Evolutionary conservation across 1,140 invertebrate species (phyloP).

Genomic region (Rhyzopertha dominica): DNA sequence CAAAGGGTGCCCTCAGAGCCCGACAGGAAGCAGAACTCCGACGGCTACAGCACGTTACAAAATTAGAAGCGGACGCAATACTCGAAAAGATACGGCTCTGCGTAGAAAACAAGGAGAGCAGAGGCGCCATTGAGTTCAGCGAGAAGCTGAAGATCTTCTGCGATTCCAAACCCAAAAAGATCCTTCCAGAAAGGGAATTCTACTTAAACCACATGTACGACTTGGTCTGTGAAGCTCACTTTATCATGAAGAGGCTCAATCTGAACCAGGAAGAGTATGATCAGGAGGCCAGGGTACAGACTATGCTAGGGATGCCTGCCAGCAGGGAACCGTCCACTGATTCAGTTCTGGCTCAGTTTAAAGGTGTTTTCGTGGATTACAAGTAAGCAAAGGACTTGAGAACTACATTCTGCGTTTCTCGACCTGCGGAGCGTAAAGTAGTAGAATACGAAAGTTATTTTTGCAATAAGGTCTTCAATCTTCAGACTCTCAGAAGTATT

Average conservation of each 20-base stretch:
- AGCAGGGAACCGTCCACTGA: conserved; percentile 37
- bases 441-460: too few relatives aligned
- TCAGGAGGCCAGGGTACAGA: conserved; percentile 33
- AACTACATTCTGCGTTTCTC: too few relatives aligned
- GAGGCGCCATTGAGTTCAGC: conserved; percentile 45
- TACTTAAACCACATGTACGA: conserved; percentile 35
- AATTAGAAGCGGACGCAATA: conserved; percentile 46
- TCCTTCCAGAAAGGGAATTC: conserved; percentile 31
- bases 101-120: conserved; percentile 43
- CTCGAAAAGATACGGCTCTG: conserved; percentile 46
- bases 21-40: conserved; percentile 46
- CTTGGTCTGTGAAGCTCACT: conserved; percentile 30
- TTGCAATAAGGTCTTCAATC: too few relatives aligned
- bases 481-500: too few relatives aligned
- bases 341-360: conserved; percentile 35
- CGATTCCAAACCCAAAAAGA: conserved; percentile 34
- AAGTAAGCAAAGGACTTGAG: too few relatives aligned
- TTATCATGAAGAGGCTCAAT: conserved; percentile 35
- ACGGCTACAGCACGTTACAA: conserved; percentile 45
- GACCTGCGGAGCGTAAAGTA: too few relatives aligned
- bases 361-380: conserved; percentile 33
- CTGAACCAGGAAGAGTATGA: conserved; percentile 20
- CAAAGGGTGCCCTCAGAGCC: conserved; percentile 46
- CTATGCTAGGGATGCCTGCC: conserved; percentile 32
- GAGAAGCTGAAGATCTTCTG: conserved; percentile 44